These are phyloP conservation scores for Drosophila sechellia DNA, from an alignment of 1,140 invertebrate genomes.

Conservation along the genomic window DNA sequence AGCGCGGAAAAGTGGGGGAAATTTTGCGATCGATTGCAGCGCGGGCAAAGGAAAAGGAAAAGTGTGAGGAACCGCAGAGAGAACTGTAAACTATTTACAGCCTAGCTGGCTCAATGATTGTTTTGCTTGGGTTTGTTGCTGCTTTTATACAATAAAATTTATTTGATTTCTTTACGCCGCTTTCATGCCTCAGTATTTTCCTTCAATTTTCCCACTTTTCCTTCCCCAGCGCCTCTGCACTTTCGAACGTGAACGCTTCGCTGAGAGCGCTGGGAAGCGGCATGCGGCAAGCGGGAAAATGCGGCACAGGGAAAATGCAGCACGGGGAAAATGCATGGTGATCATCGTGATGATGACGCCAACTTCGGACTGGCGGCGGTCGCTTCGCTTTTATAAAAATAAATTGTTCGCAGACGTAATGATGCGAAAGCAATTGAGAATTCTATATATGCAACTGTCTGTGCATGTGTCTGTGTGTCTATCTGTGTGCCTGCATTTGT, in stretches of 20 bases:
- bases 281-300: conserved; percentile 40
- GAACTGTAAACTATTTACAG: conserved; percentile 81
- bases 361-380: conserved; percentile 49
- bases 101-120: conserved; percentile 70
- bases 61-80: conserved; percentile 69
- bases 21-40: conserved; percentile 77
- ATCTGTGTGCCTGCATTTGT: conserved; percentile 56
- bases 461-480: conserved; percentile 11
- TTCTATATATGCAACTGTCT: conserved; percentile 79
- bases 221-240: conserved; percentile 39
- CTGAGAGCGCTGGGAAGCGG: conserved; percentile 14
- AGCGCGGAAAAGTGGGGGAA: conserved; percentile 34
- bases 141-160: conserved; percentile 81
- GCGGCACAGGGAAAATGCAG: not conserved
- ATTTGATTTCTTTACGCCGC: conserved; percentile 79
- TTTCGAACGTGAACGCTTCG: conserved; percentile 60
- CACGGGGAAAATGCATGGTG: conserved; percentile 20
- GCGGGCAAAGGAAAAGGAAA: conserved; percentile 42
- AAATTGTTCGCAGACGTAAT: conserved; percentile 82
- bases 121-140: conserved; percentile 59
- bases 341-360: conserved; percentile 44
- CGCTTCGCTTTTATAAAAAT: conserved; percentile 81
- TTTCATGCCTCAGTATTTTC: conserved; percentile 80
- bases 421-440: conserved; percentile 82
- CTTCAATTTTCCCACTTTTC: conserved; percentile 75